Base-by-base conservation (phyloP, 2,797 vertebrate species). In the Sebastes umbrosus region DNA sequence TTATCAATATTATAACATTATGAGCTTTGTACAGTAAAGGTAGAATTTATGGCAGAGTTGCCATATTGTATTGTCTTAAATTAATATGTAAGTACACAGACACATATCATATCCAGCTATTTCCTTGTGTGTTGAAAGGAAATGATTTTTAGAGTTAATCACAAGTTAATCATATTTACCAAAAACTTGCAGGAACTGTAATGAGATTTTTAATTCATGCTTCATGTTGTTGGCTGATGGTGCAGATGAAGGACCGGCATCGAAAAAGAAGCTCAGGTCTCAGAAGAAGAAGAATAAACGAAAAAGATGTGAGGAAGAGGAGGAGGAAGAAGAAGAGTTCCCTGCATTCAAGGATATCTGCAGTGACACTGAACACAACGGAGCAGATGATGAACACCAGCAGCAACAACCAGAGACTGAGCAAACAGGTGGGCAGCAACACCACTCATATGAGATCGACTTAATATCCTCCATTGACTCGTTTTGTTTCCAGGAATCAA, bases 171-270 rank as follows among this genome's bases (percentile, higher is more conserved):
- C 3, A 2, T 32, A 2, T n/a, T 32, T 2, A n/a, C 0, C 18
- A 39, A 11, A 32, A 52, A 4, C 6, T 68, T 36, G 2, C 1
- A 34, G 2, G 3, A 0, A 27, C 16, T 16, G 2, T 1, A 52
- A n/a, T 46, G 22, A 24, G 2, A 27, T 52, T n/a, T 66, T 31
- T 24, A 18, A 29, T 32, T 80, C 6, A 25, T 39, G 18, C 4
- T 18, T 73, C 6, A 1, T 9, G 69, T 34, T 73, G n/a, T 66
- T 25, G 2, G 4, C 6, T 62, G 46, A 22, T 80, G 14, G 31
- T 65, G 58, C 80, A 97, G 97, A 95, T 73, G 90, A 93, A 65
- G 91, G 90, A 54, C 16, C 83, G 0, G 69, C 50, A 39, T 73
- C 88, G 20, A 88, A 79, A 69, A 88, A 87, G 83, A 91, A 82